Evolutionary conservation across 2,113 vertebrate species (phyloP).

Genomic region (Coregonus clupeaformis): DNA sequence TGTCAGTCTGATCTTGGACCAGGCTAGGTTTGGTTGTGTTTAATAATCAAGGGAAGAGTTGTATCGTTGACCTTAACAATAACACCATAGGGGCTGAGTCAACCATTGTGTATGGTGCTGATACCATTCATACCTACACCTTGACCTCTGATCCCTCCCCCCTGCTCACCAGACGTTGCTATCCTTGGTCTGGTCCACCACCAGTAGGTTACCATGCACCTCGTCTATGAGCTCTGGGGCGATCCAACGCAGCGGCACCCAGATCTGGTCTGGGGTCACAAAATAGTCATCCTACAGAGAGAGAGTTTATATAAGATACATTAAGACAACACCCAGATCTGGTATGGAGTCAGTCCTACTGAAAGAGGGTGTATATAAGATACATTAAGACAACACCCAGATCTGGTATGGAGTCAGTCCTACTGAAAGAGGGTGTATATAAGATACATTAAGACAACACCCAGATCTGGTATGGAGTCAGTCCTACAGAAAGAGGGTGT

Average conservation of each 20-base stretch:
- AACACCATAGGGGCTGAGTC: background rate
- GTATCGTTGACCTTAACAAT: background rate
- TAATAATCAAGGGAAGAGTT: background rate
- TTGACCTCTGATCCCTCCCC: too few species aligned
- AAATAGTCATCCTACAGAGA: constrained; percentile 91
- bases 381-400: constrained; percentile 75
- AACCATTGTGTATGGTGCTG: too few species aligned
- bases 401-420: constrained; percentile 96
- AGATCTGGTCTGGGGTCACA: constrained; percentile 93
- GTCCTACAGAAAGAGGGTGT: constrained; percentile 73
- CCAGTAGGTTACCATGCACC: constrained; percentile 91
- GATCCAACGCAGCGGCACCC: constrained; percentile 97
- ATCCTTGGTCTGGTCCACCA: constrained; percentile 93
- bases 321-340: constrained; percentile 83
- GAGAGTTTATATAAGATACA: background rate
- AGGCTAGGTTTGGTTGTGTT: background rate
- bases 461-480: constrained; percentile 97
- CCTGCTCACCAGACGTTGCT: constrained; percentile 93
- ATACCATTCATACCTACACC: too few species aligned
- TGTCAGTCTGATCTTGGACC: too few species aligned
- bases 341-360: constrained; percentile 95
- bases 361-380: constrained; percentile 14
- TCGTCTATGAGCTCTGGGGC: constrained; percentile 96
- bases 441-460: constrained; percentile 54
- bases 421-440: constrained; percentile 51